Conservation (phyloP, 2,113 vertebrate genomes). For the Camelus bactrianus region DNA sequence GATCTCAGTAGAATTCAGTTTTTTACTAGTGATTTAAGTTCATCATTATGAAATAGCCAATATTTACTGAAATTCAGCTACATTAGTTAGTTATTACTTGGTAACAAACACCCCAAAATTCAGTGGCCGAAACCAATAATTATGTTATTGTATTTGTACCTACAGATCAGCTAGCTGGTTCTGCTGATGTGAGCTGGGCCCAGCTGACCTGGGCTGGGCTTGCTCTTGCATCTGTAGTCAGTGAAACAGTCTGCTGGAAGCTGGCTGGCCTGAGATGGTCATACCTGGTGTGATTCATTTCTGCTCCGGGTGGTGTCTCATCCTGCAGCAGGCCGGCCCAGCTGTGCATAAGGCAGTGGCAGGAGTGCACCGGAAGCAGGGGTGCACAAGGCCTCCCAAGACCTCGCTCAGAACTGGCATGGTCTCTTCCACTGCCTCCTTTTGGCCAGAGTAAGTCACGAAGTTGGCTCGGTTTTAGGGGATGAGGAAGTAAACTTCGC, state of each 20-base stretch:
- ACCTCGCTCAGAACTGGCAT: neutral
- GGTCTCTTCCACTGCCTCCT: neutral
- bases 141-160: neutral
- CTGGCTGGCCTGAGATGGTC: neutral
- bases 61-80: slow-evolving; percentile 25
- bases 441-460: neutral
- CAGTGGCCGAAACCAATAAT: neutral
- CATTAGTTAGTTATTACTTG: neutral
- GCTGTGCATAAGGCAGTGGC: neutral
- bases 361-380: neutral
- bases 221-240: neutral
- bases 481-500: neutral
- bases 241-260: neutral
- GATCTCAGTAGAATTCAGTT: neutral
- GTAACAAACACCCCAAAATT: neutral
- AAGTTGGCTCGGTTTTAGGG: neutral
- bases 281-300: neutral
- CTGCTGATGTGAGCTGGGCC: neutral
- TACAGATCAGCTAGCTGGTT: neutral
- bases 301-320: neutral
- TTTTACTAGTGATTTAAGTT: slow-evolving; percentile 4
- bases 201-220: neutral
- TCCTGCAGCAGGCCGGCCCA: neutral
- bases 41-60: neutral
- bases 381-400: neutral